Percentiles rank a stretch among this genome's conserved stretches.
Evolutionary conservation across 2,888 invertebrate genomes (phyloP).

Genomic region (Aspidiotus destructor): DNA sequence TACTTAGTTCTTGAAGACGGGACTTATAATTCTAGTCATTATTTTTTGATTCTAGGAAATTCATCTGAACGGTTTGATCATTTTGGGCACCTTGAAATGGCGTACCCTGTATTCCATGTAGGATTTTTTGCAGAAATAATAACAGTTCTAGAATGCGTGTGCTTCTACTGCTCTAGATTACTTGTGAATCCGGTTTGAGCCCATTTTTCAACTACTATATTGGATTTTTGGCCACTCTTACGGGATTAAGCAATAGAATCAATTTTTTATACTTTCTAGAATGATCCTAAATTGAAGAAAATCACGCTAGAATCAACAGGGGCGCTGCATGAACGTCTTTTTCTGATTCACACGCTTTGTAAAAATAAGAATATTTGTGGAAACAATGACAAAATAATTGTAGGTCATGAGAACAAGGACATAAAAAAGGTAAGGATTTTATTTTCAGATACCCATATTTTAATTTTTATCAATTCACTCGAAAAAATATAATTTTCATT

Average conservation of each 20-base stretch:
- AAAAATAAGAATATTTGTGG: constrained; percentile 97
- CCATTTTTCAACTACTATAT: too few species aligned
- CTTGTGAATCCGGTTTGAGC: constrained; percentile 80
- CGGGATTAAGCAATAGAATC: too few species aligned
- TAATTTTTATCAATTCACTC: background rate
- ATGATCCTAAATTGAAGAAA: constrained; percentile 85
- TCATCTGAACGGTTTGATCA: constrained; percentile 99
- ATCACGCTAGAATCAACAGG: constrained; percentile 92
- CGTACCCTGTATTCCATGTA: constrained; percentile 97
- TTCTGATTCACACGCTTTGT: constrained; percentile 94
- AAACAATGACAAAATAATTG: constrained; percentile 95
- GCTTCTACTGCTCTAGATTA: constrained; percentile 96
- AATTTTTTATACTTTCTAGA: constrained; percentile 51
- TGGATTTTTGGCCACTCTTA: too few species aligned
- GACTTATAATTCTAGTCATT: too few species aligned
- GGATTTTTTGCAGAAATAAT: constrained; percentile 96
- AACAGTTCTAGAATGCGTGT: constrained; percentile 93
- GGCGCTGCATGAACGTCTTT: constrained; percentile 85
- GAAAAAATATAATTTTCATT: too few species aligned
- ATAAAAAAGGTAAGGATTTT: too few species aligned
- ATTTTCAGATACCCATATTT: too few species aligned
- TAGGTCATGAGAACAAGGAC: constrained; percentile 60
- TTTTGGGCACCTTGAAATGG: constrained; percentile 96
- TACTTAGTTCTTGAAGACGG: too few species aligned
- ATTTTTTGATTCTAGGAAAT: too few species aligned